phyloP scores from a whole-genome alignment of 2,113 vertebrate species.

The Peucedramus taeniatus region DNA sequence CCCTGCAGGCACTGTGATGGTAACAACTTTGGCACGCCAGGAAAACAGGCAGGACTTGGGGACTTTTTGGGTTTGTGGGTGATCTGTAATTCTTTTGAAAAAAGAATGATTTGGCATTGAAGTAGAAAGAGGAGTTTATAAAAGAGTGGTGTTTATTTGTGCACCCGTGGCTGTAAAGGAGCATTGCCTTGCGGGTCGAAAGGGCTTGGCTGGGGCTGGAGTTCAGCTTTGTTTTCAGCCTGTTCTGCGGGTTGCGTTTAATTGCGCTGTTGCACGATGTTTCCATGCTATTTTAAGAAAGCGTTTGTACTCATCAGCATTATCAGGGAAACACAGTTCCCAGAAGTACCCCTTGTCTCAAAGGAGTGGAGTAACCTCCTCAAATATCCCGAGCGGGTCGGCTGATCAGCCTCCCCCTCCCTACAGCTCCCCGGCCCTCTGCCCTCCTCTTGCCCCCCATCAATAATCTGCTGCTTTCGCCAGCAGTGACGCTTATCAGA shows the following conservation, averaged over 20 bases:
- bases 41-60: background rate
- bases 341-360: background rate
- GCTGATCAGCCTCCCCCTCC: background rate
- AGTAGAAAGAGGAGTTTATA: background rate
- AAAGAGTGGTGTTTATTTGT: background rate
- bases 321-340: background rate
- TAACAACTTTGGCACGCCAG: rapidly evolving
- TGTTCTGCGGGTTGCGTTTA: background rate
- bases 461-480: slow-evolving; percentile 7
- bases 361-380: background rate
- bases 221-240: background rate
- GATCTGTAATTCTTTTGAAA: background rate
- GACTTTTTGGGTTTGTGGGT: background rate
- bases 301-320: background rate
- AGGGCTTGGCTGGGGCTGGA: background rate
- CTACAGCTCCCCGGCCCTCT: rapidly evolving
- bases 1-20: rapidly evolving
- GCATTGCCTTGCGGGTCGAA: background rate
- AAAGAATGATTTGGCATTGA: background rate
- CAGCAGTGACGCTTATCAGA: slow-evolving; percentile 6
- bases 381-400: rapidly evolving
- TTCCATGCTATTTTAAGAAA: slow-evolving; percentile 18
- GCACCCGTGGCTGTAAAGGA: background rate
- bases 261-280: background rate
- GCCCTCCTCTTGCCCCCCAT: background rate